Base-by-base conservation (phyloP, 2,797 vertebrate species). In the Heliangelus exortis region DNA sequence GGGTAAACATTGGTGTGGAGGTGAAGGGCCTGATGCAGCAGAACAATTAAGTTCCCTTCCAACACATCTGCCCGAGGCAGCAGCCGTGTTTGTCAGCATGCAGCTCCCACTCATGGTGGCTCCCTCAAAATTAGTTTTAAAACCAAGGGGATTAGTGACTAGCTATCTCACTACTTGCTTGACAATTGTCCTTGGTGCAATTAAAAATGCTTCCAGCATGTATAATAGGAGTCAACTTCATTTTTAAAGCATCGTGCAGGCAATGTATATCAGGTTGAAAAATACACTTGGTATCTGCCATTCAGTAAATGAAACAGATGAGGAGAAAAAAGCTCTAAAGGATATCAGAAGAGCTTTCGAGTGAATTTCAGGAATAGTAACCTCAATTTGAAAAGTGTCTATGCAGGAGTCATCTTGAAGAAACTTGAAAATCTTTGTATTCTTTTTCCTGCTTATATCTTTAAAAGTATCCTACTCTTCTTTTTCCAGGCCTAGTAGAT, bases 401-500 rank as follows among this genome's bases (percentile, higher is more conserved):
- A 14, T 85, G 50, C 25, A 53, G 8, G n/a, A 0, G 0, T 53
- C 0, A 0, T 78, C 54, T 91, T 81, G 26, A 21, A 91, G 45
- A 78, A 87, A 8, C 23, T 63, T 78, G 58, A 84, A 84, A 68
- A 76, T 23, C 2, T 57, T 88, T 73, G 12, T 23, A 12, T 7
- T 54, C 41, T 68, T 78, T 79, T 83, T 33, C n/a, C 50, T 63
- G 21, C 41, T 79, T 71, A 36, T 53, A 53, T 45, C 48, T 31
- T 74, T 71, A 67, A 41, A 93, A 81, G n/a, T 25, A 80, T 18
- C 48, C 8, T 20, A 67, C 20, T 28, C 4, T 39, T 36, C 12
- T 54, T 28, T 28, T 28, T 28, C 6, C 8, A 51, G 47, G 29
- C 15, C 25, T 57, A 54, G 81, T 74, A 84, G 87, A 72, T 80